phyloP scores from a whole-genome alignment of 2,888 invertebrate genomes.

The Cactoblastis cactorum region DNA sequence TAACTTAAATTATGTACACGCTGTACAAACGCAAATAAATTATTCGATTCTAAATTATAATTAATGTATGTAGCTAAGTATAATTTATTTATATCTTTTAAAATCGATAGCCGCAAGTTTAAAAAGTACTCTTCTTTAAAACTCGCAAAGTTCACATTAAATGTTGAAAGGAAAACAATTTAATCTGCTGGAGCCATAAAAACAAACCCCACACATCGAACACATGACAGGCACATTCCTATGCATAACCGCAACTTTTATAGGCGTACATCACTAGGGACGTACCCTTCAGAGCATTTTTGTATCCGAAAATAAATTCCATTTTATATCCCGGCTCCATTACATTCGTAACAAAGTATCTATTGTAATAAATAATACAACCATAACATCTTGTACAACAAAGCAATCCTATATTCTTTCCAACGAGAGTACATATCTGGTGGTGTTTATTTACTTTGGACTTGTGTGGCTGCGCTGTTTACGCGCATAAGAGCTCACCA shows the following conservation, averaged over 20 bases:
- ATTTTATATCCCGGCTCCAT: conserved; percentile 1
- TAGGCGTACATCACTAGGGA: conserved; percentile 4
- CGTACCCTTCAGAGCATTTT: conserved; percentile 12
- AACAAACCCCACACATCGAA: conserved; percentile 9
- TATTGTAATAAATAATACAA: conserved; percentile 19
- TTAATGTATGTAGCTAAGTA: too few relatives aligned
- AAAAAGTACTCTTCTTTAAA: conserved; percentile 11
- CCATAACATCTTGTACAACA: conserved; percentile 21
- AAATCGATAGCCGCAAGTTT: too few relatives aligned
- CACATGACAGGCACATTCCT: conserved; percentile 12
- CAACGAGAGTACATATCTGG: conserved; percentile 41
- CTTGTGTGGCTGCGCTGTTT: conserved; percentile 64
- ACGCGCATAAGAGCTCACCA: conserved; percentile 60
- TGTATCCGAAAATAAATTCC: conserved; percentile 7
- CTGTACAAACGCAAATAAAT: too few relatives aligned
- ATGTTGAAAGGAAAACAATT: conserved; percentile 10
- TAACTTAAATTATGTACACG: too few relatives aligned
- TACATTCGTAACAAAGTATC: conserved; percentile 15
- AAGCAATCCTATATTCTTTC: conserved; percentile 24
- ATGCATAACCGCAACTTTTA: conserved; percentile 13
- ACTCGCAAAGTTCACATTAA: neutral
- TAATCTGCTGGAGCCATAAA: conserved; percentile 9
- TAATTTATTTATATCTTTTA: too few relatives aligned
- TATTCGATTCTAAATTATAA: too few relatives aligned
- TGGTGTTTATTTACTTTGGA: conserved; percentile 66